A percentile compares a stretch with the other conserved stretches of the same genome.
Evolutionary conservation across 2,113 vertebrate species (phyloP).

Genomic region (Chloropsis hardwickii): DNA sequence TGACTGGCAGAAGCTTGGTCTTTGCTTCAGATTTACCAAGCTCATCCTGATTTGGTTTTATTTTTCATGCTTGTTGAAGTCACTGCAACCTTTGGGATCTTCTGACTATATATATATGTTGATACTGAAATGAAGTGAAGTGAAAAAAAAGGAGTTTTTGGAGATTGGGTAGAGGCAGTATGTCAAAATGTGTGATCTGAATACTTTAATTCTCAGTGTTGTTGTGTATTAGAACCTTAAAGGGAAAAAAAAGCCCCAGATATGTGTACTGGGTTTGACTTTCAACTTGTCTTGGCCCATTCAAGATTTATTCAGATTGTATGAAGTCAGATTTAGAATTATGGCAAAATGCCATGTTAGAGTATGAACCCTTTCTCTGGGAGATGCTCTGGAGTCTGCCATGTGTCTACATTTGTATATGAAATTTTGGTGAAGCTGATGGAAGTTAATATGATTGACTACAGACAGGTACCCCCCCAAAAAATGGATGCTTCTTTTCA

Average conservation of each 20-base stretch:
- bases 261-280: not conserved
- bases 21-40: not conserved
- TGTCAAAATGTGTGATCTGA: not conserved
- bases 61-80: not conserved
- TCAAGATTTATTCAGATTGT: not conserved
- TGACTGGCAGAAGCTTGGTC: not conserved
- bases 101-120: not conserved
- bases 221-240: not conserved
- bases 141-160: not conserved
- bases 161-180: not conserved
- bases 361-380: not conserved
- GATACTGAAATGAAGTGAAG: not conserved
- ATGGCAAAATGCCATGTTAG: not conserved
- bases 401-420: rapidly evolving
- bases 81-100: not conserved
- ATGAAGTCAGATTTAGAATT: not conserved
- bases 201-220: not conserved
- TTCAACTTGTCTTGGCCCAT: not conserved
- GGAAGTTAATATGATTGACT: not conserved
- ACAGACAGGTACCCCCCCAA: not conserved
- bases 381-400: not conserved
- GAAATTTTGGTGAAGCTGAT: not conserved
- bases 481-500: not conserved
- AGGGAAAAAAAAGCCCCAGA: not conserved
- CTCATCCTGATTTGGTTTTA: not conserved